Conservation (phyloP, 2,797 vertebrate genomes). For the Glossophaga mutica region DNA sequence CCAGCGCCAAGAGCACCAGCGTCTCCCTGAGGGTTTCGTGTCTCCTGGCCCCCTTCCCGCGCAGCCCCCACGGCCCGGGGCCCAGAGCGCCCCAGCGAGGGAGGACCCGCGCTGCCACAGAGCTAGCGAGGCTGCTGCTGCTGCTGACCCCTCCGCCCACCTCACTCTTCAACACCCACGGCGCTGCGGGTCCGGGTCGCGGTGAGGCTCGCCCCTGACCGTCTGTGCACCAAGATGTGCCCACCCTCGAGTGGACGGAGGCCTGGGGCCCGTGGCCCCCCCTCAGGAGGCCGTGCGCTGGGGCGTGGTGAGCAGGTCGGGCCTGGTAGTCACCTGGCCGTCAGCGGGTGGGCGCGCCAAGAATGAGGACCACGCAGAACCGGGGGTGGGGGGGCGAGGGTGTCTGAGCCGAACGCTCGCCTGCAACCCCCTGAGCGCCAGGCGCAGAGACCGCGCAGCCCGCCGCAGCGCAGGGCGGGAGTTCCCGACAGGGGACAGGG, state of each 20-base stretch:
- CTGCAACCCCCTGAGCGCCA: accelerated
- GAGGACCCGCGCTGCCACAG: background rate
- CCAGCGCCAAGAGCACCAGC: background rate
- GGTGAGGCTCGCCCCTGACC: accelerated
- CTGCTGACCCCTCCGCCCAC: accelerated
- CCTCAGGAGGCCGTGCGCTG: background rate
- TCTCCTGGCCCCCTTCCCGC: background rate
- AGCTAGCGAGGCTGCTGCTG: background rate
- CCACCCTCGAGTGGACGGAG: background rate
- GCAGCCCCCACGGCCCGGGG: background rate
- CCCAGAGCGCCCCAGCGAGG: background rate
- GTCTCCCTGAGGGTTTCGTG: background rate
- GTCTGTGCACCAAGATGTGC: background rate
- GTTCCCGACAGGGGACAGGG: background rate
- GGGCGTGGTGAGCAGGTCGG: background rate
- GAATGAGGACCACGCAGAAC: accelerated
- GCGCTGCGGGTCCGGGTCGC: accelerated
- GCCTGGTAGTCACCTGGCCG: background rate
- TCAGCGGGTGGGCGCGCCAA: accelerated
- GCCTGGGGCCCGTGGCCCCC: background rate
- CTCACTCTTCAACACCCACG: accelerated
- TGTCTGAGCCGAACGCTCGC: accelerated
- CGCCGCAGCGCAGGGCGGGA: background rate
- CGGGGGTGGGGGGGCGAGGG: background rate
- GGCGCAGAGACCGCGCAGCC: accelerated